Evolutionary conservation across 2,797 vertebrate species (phyloP), one percentile per base, ranked within the genome.

Genomic region (Myotis myotis): DNA sequence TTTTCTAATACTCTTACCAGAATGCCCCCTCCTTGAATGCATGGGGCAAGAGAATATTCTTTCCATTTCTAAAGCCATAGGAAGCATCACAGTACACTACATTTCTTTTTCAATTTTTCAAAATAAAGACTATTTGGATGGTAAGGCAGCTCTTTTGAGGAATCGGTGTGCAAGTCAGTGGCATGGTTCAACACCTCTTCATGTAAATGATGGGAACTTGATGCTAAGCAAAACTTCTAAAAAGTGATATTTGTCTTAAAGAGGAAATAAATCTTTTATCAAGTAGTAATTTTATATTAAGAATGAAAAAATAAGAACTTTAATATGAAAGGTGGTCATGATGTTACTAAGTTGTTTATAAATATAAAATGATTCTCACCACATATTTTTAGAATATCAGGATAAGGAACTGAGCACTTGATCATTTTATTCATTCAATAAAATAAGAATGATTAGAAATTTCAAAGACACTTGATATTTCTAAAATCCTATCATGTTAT

Each of bases 251-350:
- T 78, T 71, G 25, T 81, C 75, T 81, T 57, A 47, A 30, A 49
- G 17, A 55, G 16, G 36, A 91, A 74, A 25, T 28, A 38, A 85
- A 13, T 9, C 1, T 33, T 36, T 68, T 33, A 33, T 66, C 20
- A 70, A 72, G 7, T 23, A 76, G 33, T 22, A 82, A 86, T 95
- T 90, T 85, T 87, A 84, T 57, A 64, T 55, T 82, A 60, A 81
- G 13, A 71, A 82, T 83, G 23, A 74, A 71, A 91, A 11, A 51
- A 89, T 36, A 33, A 44, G 51, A 87, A 9, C 19, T 22, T 91
- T 79, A 55, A 51, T 33, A 70, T 64, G 44, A 49, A 75, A 13
- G 6, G 4, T 51, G 72, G 68, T 64, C n/a, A 47, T 2, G 23
- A 36, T 72, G 60, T 70, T 75, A 68, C 17, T n/a, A 60, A 89